A percentile compares a stretch with the other conserved stretches of the same genome.
phyloP scores from a whole-genome alignment of 30 jellyfish, hydroid and myxozoan species.

The Aurelia sp. region DNA sequence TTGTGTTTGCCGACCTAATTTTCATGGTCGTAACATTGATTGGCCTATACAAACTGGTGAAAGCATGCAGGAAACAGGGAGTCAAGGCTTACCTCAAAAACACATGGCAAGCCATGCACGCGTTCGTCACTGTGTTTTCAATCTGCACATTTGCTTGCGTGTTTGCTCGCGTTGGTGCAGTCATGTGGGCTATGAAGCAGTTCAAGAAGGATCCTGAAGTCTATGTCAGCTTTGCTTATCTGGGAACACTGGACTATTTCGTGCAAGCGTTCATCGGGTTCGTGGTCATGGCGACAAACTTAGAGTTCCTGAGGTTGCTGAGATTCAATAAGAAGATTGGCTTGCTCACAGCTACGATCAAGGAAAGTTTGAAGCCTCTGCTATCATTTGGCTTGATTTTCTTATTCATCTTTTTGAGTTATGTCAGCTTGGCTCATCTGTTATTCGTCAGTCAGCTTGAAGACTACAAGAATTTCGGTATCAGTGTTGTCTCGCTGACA shows the following conservation, averaged over 20 bases:
- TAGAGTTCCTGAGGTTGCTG: conserved; percentile 89
- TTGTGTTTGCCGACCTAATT: conserved; percentile 77
- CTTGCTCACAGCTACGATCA: conserved; percentile 82
- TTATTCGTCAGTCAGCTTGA: conserved; percentile 78
- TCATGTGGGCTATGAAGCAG: conserved; percentile 88
- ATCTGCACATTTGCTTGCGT: conserved; percentile 84
- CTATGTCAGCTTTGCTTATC: conserved; percentile 87
- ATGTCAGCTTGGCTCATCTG: conserved; percentile 81
- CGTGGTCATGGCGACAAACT: conserved; percentile 88
- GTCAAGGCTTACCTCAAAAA: conserved; percentile 62
- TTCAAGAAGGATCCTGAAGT: conserved; percentile 88
- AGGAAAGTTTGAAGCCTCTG: conserved; percentile 82
- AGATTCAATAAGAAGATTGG: conserved; percentile 89
- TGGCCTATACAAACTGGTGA: conserved; percentile 83
- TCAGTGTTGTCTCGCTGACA: conserved; percentile 77
- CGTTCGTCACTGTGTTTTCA: conserved; percentile 86
- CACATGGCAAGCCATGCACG: conserved; percentile 88
- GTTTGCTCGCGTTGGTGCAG: conserved; percentile 89
- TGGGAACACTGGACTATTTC: conserved; percentile 89
- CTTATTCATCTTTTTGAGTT: conserved; percentile 81
- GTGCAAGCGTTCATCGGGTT: conserved; percentile 90
- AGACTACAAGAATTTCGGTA: conserved; percentile 62
- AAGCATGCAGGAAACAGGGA: conserved; percentile 76
- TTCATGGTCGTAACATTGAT: conserved; percentile 72
- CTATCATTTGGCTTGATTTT: conserved; percentile 85